Percentiles rank a stretch among this genome's conserved stretches.
These are phyloP conservation scores for Rhinolophus sinicus DNA, from an alignment of 2,113 vertebrate species.

Conservation along the genomic window DNA sequence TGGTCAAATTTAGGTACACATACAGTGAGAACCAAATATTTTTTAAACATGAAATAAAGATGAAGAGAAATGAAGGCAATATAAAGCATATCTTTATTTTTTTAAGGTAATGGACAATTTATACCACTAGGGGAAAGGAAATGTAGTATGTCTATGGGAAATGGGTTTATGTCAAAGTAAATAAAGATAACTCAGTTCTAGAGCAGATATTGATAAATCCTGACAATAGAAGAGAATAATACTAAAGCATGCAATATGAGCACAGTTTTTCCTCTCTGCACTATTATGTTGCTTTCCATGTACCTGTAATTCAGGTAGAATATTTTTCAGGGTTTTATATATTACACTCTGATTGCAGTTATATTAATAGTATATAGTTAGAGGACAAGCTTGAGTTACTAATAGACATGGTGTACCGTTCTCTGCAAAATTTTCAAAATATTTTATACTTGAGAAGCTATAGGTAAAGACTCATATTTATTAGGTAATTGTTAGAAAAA, in stretches of 20 bases:
- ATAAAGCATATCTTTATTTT: not conserved
- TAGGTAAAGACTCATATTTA: not conserved
- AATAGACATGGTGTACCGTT: not conserved
- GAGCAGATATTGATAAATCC: not conserved
- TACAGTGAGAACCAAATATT: not conserved
- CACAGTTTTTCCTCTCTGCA: not conserved
- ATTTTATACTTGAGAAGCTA: not conserved
- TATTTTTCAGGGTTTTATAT: not conserved
- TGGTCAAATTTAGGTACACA: not conserved
- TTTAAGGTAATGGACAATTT: not conserved
- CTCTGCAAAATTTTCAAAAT: not conserved
- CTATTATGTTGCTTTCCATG: not conserved
- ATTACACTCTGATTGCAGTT: not conserved
- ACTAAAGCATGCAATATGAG: not conserved
- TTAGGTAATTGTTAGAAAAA: slow-evolving; percentile 14
- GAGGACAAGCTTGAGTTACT: not conserved
- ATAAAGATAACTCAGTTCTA: slow-evolving; percentile 9
- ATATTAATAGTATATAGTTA: not conserved
- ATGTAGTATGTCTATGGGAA: not conserved
- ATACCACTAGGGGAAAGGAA: not conserved
- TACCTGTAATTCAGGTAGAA: not conserved
- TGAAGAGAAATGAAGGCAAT: slow-evolving; percentile 24
- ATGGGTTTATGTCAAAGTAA: not conserved
- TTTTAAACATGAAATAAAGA: slow-evolving; percentile 34
- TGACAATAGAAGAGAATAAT: not conserved